Conservation (phyloP, 2,113 vertebrate species). For the Polyodon spathula region DNA sequence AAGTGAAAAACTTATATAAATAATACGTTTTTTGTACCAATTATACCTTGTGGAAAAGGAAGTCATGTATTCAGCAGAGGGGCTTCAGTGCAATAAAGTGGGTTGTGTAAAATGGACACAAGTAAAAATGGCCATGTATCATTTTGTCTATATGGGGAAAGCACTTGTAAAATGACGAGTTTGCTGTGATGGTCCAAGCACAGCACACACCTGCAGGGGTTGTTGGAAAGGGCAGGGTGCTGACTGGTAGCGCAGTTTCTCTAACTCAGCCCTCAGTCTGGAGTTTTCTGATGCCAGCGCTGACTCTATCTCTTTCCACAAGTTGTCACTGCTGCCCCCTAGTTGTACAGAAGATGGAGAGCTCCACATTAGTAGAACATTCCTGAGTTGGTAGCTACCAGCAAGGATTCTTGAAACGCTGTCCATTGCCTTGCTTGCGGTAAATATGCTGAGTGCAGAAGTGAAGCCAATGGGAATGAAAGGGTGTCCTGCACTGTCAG, state of each 20-base stretch:
- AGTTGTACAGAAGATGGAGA: constrained; percentile 18
- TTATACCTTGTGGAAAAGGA: no score
- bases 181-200: not conserved
- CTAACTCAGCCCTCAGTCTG: constrained; percentile 55
- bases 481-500: no score
- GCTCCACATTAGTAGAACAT: not conserved
- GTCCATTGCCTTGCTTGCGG: no score
- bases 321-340: constrained; percentile 20
- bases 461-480: no score
- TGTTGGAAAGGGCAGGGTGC: constrained; percentile 34
- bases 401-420: no score
- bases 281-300: constrained; percentile 51
- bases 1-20: no score
- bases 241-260: constrained; percentile 14
- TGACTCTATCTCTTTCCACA: constrained; percentile 30
- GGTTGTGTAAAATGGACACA: no score
- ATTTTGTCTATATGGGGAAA: not conserved
- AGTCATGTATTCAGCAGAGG: no score
- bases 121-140: no score
- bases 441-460: no score
- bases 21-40: no score
- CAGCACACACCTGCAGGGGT: constrained; percentile 31
- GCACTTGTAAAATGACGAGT: not conserved
- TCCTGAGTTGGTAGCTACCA: not conserved
- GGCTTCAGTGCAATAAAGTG: no score